Percentiles rank a stretch among this genome's conserved stretches.
Evolutionary conservation across 1,140 invertebrate genomes (phyloP).

Genomic region (Macrostomum lignano): DNA sequence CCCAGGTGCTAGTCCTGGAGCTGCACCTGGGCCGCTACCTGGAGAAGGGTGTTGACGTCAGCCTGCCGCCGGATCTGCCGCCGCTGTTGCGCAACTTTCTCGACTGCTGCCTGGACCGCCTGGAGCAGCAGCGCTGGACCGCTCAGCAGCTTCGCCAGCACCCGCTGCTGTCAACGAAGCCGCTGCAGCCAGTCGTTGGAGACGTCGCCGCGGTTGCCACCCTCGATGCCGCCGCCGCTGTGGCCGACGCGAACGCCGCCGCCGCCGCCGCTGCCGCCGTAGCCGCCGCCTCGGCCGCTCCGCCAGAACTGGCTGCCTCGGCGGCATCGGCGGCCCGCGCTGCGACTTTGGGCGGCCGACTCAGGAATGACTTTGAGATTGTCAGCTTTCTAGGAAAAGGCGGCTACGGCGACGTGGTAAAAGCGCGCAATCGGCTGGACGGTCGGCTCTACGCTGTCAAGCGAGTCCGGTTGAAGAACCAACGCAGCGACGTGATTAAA

Average conservation of each 20-base stretch:
- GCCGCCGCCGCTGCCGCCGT: too few species aligned
- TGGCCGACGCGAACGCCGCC: conserved; percentile 33
- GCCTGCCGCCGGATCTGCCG: too few species aligned
- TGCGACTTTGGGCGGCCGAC: too few species aligned
- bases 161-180: conserved; percentile 5
- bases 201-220: too few species aligned
- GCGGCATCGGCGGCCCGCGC: too few species aligned
- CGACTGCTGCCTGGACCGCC: conserved; percentile 2
- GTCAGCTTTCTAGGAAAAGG: conserved; percentile 58
- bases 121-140: not conserved
- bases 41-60: conserved; percentile 6
- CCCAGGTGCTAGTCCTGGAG: too few species aligned
- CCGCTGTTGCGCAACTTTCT: conserved; percentile 5
- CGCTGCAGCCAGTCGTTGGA: not conserved
- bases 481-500: conserved; percentile 50
- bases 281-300: too few species aligned
- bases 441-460: conserved; percentile 77
- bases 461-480: conserved; percentile 57
- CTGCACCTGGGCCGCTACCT: too few species aligned
- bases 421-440: conserved; percentile 69
- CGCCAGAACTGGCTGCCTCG: too few species aligned
- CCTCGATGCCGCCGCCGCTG: too few species aligned
- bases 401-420: conserved; percentile 75
- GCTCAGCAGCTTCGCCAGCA: conserved; percentile 1
- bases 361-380: conserved; percentile 55